phyloP scores from a whole-genome alignment of 2,888 invertebrate species.

The Mesochorus sp. region DNA sequence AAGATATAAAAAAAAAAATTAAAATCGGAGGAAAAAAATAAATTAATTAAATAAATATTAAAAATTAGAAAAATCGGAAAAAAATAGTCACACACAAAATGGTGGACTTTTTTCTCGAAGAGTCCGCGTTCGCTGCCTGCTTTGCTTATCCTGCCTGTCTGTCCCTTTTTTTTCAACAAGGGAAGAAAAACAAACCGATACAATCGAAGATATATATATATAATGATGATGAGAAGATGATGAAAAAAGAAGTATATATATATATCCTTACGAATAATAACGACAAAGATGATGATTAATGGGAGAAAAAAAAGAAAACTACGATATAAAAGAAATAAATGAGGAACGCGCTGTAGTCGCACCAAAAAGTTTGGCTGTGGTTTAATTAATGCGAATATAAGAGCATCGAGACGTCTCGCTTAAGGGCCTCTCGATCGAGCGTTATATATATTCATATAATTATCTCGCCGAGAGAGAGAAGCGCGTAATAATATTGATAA shows the following conservation, averaged over 20 bases:
- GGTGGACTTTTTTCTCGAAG: constrained; percentile 17
- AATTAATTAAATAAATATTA: constrained; percentile 28
- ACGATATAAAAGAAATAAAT: constrained; percentile 21
- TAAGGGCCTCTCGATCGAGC: constrained; percentile 19
- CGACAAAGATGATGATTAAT: constrained; percentile 31
- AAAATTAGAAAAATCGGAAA: constrained; percentile 9
- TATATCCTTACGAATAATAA: too few relatives aligned
- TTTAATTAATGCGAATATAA: constrained; percentile 61
- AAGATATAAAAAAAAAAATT: background rate
- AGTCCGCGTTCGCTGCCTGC: constrained; percentile 54
- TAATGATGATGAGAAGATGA: background rate
- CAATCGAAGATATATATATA: constrained; percentile 35
- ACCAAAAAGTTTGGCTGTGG: constrained; percentile 73
- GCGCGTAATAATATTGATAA: constrained; percentile 34
- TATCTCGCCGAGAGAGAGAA: constrained; percentile 60
- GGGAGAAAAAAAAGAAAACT: constrained; percentile 21
- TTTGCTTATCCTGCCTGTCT: constrained; percentile 63
- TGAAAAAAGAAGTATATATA: constrained; percentile 63
- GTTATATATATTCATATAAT: too few relatives aligned
- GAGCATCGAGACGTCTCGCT: constrained; percentile 22
- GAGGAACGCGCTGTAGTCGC: constrained; percentile 70
- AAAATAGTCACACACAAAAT: constrained; percentile 52
- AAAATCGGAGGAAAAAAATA: constrained; percentile 50
- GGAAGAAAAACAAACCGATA: constrained; percentile 44
- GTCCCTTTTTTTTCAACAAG: constrained; percentile 32